Evolutionary conservation across 2,888 invertebrate species (phyloP).

Genomic region (Galerucella calmariensis): DNA sequence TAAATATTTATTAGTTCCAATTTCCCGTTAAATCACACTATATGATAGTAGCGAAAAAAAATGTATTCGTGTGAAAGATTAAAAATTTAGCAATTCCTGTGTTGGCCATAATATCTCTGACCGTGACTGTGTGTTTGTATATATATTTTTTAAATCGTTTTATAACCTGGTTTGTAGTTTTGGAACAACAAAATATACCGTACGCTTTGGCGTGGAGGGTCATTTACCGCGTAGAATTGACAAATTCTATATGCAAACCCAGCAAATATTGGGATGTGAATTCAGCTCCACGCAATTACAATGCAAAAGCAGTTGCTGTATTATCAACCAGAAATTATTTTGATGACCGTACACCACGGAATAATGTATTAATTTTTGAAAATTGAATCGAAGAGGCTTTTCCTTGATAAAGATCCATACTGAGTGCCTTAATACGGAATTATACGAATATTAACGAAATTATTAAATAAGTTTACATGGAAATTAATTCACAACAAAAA

Average conservation of each 20-base stretch:
- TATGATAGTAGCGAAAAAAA: background rate
- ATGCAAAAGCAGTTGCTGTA: background rate
- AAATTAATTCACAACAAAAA: no score
- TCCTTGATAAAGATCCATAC: no score
- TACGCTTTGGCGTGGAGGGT: conserved; percentile 7
- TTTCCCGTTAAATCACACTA: background rate
- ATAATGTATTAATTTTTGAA: no score
- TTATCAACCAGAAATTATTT: background rate
- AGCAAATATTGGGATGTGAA: conserved; percentile 2
- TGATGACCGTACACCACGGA: no score
- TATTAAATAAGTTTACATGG: no score
- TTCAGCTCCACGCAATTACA: background rate
- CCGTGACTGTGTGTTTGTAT: background rate
- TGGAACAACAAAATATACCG: conserved; percentile 15
- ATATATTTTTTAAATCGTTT: conserved; percentile 1
- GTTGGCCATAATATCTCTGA: background rate
- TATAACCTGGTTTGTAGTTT: conserved; percentile 5
- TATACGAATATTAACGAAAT: no score
- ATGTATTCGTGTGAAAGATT: no score
- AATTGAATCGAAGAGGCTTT: no score
- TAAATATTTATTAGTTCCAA: conserved; percentile 6
- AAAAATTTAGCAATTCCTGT: conserved; percentile 6
- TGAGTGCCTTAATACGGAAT: no score
- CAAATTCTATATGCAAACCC: conserved; percentile 13
- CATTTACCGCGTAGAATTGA: conserved; percentile 14